Percentiles rank a stretch among this genome's conserved stretches.
These are phyloP conservation scores for Ephestia elutella DNA, from an alignment of 1,140 invertebrate species.

Conservation along the genomic window DNA sequence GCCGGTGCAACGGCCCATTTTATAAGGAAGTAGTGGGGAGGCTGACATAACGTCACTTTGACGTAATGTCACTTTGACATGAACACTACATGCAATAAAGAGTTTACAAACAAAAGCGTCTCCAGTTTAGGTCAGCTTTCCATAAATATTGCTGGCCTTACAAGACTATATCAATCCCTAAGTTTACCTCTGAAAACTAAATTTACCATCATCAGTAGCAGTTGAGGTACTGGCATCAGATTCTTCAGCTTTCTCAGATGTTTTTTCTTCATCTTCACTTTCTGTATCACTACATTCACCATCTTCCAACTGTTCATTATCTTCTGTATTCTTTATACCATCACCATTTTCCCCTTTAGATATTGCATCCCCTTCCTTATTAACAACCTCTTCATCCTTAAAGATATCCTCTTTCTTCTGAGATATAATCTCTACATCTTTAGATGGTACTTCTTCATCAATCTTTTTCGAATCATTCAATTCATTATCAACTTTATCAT, in stretches of 20 bases:
- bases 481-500: not conserved
- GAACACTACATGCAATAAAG: too few relatives aligned
- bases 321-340: slow-evolving; percentile 10
- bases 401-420: slow-evolving; percentile 17
- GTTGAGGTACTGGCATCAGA: slow-evolving; percentile 46
- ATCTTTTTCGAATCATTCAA: not conserved
- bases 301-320: slow-evolving; percentile 70
- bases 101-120: too few relatives aligned
- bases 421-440: slow-evolving; percentile 10
- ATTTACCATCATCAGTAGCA: slow-evolving; percentile 60
- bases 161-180: too few relatives aligned
- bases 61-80: too few relatives aligned
- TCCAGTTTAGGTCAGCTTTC: too few relatives aligned
- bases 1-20: too few relatives aligned
- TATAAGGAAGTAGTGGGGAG: too few relatives aligned
- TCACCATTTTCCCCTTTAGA: slow-evolving; percentile 15
- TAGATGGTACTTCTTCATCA: slow-evolving; percentile 8
- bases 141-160: too few relatives aligned
- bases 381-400: slow-evolving; percentile 10
- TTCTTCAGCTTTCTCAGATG: slow-evolving; percentile 30
- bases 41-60: too few relatives aligned
- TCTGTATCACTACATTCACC: slow-evolving; percentile 79
- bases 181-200: not conserved
- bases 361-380: slow-evolving; percentile 20
- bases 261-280: slow-evolving; percentile 23